A percentile compares a stretch with the other conserved stretches of the same genome.
Conservation (phyloP, 2,888 invertebrate genomes). For the Tortricodes alternella region DNA sequence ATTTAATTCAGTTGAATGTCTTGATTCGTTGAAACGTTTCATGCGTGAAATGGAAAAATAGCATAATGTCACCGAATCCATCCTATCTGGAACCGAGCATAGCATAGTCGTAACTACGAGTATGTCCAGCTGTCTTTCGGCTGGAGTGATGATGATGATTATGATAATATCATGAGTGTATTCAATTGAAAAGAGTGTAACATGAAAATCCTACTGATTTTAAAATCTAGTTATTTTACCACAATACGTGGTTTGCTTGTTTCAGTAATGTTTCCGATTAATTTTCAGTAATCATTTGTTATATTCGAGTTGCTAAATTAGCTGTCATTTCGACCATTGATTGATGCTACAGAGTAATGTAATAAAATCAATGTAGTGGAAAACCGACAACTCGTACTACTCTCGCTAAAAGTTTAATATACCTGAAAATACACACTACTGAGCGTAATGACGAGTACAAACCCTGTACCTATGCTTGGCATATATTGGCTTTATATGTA, state of each 20-base stretch:
- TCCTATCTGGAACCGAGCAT: too few species aligned
- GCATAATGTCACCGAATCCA: too few species aligned
- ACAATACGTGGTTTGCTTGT: neutral
- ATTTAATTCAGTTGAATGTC: too few species aligned
- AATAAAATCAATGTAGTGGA: constrained; percentile 25
- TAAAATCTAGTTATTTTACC: neutral
- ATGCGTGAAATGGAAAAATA: too few species aligned
- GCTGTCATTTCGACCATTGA: constrained; percentile 10
- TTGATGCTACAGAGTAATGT: constrained; percentile 7
- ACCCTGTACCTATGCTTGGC: neutral
- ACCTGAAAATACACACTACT: constrained; percentile 3
- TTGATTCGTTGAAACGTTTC: too few species aligned
- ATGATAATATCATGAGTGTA: too few species aligned
- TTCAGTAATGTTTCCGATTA: constrained; percentile 12
- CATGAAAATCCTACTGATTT: too few species aligned
- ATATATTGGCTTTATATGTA: constrained; percentile 15
- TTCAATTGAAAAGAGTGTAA: too few species aligned
- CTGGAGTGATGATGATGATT: too few species aligned
- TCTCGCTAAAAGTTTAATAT: constrained; percentile 8
- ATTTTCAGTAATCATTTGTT: constrained; percentile 21
- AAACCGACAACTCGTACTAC: neutral
- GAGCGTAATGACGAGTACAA: constrained; percentile 14
- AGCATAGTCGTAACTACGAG: too few species aligned
- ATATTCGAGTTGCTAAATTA: constrained; percentile 16
- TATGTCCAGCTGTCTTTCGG: too few species aligned